Evolutionary conservation across 1,140 invertebrate genomes (phyloP), one percentile per base, ranked within the genome.

Genomic region (Heliconius melpomene): DNA sequence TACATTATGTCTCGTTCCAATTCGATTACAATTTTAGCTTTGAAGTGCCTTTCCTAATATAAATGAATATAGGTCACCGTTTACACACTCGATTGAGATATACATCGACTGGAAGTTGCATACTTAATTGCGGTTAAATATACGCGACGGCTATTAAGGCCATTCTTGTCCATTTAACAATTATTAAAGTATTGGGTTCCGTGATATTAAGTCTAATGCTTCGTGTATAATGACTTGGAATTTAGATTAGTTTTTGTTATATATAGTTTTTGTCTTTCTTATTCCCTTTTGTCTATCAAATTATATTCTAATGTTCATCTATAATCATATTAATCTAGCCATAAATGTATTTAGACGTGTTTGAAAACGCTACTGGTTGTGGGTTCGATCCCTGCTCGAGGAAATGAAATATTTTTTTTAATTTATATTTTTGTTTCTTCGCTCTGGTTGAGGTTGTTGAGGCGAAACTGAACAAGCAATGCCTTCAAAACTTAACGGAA

Each of bases 51-150:
- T 70, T 9, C 76, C 79, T 66, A 84, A 85, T 82, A 36, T 36
- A 36, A 36, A 36, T 36, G 32, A 36, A 36, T 36, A 77, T 84
- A 79, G 84, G 82, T 70, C 82, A 84, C 46, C 78, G 74, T 72
- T 79, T 66, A 75, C 73, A 79, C 54, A 79, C 72, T 81, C 32
- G 75, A 54, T 38, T 75, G 76, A 60, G 71, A 80, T 76, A 81
- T 72, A 76, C 26, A 71, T 76, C 6, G 50, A 76, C 38, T 82
- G 18, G 2, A 82, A 75, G 72, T 52, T 52, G 78, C 74, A 79
- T 79, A 71, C 72, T 66, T 79, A 77, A 77, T 79, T 78, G 74
- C 38, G 40, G 16, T 20, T 46, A 46, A 46, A 66, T 66, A 66
- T 66, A 66, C 13, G 11, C n/a, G 6, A 20, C 29, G 18, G 38